Percentiles rank a stretch among this genome's conserved stretches.
phyloP scores from a whole-genome alignment of 1,140 invertebrate genomes.

The Eufriesea mexicana region DNA sequence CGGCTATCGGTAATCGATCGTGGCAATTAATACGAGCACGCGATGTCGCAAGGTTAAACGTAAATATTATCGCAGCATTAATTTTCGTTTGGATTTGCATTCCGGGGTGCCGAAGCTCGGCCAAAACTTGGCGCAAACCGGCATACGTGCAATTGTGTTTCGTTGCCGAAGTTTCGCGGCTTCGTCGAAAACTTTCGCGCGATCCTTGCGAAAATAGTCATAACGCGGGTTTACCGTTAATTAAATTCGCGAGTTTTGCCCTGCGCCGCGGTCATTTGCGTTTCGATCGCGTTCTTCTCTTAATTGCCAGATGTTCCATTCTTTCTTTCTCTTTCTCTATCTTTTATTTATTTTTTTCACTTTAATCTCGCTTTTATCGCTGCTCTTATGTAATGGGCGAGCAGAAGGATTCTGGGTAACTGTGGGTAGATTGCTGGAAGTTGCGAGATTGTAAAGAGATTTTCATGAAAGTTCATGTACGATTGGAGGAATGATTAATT shows the following conservation, averaged over 20 bases:
- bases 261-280: background rate
- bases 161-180: background rate
- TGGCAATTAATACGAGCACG: slow-evolving; percentile 25
- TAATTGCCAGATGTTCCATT: background rate
- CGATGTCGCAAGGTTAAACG: slow-evolving; percentile 36
- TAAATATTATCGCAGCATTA: slow-evolving; percentile 44
- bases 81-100: slow-evolving; percentile 41
- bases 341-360: too few relatives aligned
- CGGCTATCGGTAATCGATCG: slow-evolving; percentile 35
- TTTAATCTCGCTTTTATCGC: too few relatives aligned
- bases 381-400: too few relatives aligned
- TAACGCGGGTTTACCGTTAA: background rate
- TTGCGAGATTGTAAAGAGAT: too few relatives aligned
- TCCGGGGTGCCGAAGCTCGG: background rate
- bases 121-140: background rate
- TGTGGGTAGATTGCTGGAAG: too few relatives aligned
- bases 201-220: background rate
- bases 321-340: background rate
- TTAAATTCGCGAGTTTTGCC: background rate
- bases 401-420: too few relatives aligned
- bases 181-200: background rate
- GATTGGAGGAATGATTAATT: too few relatives aligned
- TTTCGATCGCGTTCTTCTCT: background rate
- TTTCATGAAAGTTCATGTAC: too few relatives aligned
- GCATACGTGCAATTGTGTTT: background rate